Percentiles rank a stretch among this genome's conserved stretches.
phyloP scores from a whole-genome alignment of 2,888 invertebrate genomes.

The Lacanobia oleracea region DNA sequence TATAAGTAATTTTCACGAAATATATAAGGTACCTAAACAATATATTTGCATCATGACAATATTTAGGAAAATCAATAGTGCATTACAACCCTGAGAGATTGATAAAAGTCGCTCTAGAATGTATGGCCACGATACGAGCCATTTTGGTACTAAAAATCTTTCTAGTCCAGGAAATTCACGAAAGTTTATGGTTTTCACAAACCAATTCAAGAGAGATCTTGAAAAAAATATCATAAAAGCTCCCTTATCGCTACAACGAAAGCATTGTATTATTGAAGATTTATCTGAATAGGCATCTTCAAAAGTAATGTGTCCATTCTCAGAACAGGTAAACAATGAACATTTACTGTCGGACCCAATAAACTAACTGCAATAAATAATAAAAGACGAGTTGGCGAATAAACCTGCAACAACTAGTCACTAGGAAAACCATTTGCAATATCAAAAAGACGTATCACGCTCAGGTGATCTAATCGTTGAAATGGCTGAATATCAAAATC shows the following conservation, averaged over 20 bases:
- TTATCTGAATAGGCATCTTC: conserved; percentile 18
- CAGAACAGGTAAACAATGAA: background rate
- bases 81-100: background rate
- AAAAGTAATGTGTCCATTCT: background rate
- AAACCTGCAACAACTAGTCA: conserved; percentile 3
- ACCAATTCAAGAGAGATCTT: background rate
- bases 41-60: background rate
- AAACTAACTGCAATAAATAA: background rate
- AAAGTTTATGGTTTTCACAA: background rate
- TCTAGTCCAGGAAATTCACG: background rate
- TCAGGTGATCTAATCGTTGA: conserved; percentile 50
- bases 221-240: background rate
- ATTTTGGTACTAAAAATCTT: background rate
- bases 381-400: background rate
- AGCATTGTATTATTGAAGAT: conserved; percentile 29
- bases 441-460: background rate
- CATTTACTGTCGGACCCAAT: background rate
- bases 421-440: conserved; percentile 36
- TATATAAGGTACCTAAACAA: background rate
- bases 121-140: background rate
- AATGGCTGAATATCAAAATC: conserved; percentile 43
- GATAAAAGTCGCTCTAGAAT: background rate
- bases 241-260: background rate
- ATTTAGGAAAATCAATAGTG: background rate
- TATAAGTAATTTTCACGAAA: background rate